Percentiles rank a stretch among this genome's conserved stretches.
These are phyloP conservation scores for Meghimatium bilineatum DNA, from an alignment of 2,888 invertebrate species.

Conservation along the genomic window DNA sequence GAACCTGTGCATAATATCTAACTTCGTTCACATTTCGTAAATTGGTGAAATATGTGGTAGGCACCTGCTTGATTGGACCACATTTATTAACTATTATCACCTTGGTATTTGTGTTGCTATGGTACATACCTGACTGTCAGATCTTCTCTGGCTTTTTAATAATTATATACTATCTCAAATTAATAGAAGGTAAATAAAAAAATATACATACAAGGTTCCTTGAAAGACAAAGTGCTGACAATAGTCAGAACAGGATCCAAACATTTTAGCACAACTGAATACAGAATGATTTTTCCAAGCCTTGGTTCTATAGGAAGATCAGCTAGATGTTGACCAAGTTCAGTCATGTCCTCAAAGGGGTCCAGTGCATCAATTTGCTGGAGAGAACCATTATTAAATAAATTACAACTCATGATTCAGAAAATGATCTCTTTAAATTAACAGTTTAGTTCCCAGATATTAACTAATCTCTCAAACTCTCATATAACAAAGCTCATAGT, in stretches of 20 bases:
- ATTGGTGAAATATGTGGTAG: no score
- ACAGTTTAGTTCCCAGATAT: neutral
- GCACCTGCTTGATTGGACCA: no score
- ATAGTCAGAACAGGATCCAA: constrained; percentile 94
- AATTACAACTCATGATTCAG: neutral
- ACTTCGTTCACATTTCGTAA: no score
- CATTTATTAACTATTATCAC: no score
- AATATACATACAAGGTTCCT: constrained; percentile 80
- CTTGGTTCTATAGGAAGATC: constrained; percentile 94
- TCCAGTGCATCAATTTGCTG: constrained; percentile 91
- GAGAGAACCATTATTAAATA: constrained; percentile 12
- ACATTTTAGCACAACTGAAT: constrained; percentile 92
- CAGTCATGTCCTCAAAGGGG: constrained; percentile 90
- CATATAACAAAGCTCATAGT: neutral
- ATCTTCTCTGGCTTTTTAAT: no score
- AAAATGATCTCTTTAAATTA: neutral
- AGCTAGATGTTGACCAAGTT: constrained; percentile 91
- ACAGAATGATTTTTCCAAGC: constrained; percentile 93
- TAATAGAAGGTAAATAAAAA: neutral
- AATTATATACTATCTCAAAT: neutral
- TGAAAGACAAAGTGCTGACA: constrained; percentile 88
- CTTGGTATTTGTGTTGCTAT: no score
- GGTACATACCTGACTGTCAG: no score
- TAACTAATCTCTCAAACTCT: neutral
- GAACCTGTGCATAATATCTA: no score